Percentiles rank a stretch among this genome's conserved stretches.
These are phyloP conservation scores for Picathartes gymnocephalus DNA, from an alignment of 2,113 vertebrate genomes.

Conservation along the genomic window DNA sequence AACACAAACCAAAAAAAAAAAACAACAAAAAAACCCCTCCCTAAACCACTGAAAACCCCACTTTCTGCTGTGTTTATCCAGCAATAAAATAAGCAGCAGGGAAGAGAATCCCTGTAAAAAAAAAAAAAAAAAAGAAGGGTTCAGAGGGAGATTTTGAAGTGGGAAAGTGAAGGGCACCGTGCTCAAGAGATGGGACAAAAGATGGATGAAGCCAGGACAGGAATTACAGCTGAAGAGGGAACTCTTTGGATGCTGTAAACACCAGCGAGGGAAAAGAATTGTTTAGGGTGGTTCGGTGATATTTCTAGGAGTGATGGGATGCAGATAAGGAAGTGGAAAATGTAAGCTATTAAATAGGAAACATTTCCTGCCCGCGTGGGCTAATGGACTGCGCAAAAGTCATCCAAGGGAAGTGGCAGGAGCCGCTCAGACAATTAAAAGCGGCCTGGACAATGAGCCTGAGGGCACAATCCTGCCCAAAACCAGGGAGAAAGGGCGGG, in stretches of 20 bases:
- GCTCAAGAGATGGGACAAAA: neutral
- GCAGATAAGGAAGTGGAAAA: constrained; percentile 64
- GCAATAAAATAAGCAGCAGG: neutral
- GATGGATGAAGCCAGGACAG: neutral
- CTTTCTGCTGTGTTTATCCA: neutral
- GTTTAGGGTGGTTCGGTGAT: constrained; percentile 49
- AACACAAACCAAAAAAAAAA: neutral
- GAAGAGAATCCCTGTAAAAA: neutral
- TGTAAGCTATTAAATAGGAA: constrained; percentile 49
- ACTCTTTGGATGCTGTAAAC: neutral
- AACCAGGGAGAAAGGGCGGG: neutral
- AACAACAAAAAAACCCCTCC: accelerated
- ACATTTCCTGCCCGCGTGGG: constrained; percentile 39
- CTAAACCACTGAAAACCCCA: accelerated
- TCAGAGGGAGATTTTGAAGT: neutral
- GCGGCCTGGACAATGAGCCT: neutral
- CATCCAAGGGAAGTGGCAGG: constrained; percentile 57
- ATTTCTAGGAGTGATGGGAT: constrained; percentile 48
- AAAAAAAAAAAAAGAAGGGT: neutral
- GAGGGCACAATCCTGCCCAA: neutral
- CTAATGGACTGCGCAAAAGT: constrained; percentile 20
- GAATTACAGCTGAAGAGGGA: neutral
- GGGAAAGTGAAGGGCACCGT: neutral
- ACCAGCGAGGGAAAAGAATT: constrained; percentile 22
- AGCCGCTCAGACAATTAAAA: constrained; percentile 33